Conservation (phyloP, 1,140 invertebrate species). For the Cyclina sinensis region DNA sequence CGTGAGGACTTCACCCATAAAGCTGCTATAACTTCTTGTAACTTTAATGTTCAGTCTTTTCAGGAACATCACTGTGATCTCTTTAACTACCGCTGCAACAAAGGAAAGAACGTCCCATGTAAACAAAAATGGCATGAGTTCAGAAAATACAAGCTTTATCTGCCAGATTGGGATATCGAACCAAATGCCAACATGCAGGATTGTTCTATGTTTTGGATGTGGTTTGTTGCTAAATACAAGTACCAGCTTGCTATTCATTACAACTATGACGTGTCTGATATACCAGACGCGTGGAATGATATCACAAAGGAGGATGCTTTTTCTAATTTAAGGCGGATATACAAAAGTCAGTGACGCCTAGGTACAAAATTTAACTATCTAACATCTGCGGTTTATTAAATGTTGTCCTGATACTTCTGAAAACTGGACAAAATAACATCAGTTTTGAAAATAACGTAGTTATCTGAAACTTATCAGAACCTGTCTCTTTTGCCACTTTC, state of each 20-base stretch:
- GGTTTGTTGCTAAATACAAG: slow-evolving; percentile 24
- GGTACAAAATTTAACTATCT: too few relatives aligned
- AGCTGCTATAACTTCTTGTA: neutral
- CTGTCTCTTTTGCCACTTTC: too few relatives aligned
- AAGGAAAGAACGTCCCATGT: neutral
- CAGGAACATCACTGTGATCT: neutral
- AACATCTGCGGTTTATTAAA: too few relatives aligned
- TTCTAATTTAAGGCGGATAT: neutral
- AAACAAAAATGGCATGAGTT: neutral
- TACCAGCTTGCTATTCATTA: neutral
- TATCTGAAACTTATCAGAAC: too few relatives aligned
- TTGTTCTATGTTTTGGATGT: neutral
- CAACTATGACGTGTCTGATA: neutral
- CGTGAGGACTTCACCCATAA: neutral
- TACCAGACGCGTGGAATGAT: neutral
- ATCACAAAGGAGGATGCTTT: neutral
- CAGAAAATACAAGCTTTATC: neutral
- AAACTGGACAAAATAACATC: too few relatives aligned
- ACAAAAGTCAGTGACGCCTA: neutral
- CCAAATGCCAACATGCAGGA: neutral
- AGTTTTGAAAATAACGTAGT: too few relatives aligned
- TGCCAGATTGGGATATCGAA: slow-evolving; percentile 20
- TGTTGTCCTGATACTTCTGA: too few relatives aligned
- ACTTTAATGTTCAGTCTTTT: neutral
- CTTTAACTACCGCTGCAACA: neutral